These are phyloP conservation scores for Scaptomyza pallida DNA, from an alignment of 1,140 invertebrate genomes.

Conservation along the genomic window DNA sequence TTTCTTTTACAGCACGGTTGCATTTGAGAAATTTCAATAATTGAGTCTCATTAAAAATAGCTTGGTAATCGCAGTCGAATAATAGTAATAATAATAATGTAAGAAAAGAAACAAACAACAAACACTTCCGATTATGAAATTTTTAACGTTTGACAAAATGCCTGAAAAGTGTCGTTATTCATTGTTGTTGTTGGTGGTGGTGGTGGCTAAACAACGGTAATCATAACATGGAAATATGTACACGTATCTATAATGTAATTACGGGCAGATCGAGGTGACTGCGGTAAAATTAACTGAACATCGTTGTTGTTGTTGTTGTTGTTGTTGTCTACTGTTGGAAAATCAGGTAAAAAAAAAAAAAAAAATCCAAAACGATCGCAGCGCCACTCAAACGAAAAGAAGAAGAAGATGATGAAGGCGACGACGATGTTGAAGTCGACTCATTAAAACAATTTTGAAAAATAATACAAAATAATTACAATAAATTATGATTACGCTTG, in stretches of 20 bases:
- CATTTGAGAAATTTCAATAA: slow-evolving; percentile 81
- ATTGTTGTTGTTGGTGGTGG: slow-evolving; percentile 26
- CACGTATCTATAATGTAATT: slow-evolving; percentile 78
- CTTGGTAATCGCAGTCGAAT: slow-evolving; percentile 53
- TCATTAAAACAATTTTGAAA: slow-evolving; percentile 83
- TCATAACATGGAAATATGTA: slow-evolving; percentile 70
- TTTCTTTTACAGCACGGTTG: slow-evolving; percentile 53
- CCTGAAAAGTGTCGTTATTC: slow-evolving; percentile 29
- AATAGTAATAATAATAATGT: slow-evolving; percentile 9
- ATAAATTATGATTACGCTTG: slow-evolving; percentile 82
- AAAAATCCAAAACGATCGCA: slow-evolving; percentile 64
- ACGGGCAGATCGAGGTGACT: slow-evolving; percentile 70
- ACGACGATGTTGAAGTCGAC: slow-evolving; percentile 50
- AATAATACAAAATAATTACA: slow-evolving; percentile 83
- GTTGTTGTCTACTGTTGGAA: slow-evolving; percentile 27
- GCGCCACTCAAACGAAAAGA: slow-evolving; percentile 11
- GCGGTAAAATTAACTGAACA: slow-evolving; percentile 63
- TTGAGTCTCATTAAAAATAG: slow-evolving; percentile 74
- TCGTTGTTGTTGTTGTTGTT: slow-evolving; percentile 17
- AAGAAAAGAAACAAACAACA: slow-evolving; percentile 23
- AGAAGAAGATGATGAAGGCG: slow-evolving; percentile 1
- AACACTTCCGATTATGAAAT: slow-evolving; percentile 82
- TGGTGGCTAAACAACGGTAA: slow-evolving; percentile 51
- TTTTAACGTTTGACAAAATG: slow-evolving; percentile 71
- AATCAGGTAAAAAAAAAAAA: slow-evolving; percentile 65